Evolutionary conservation across 2,113 vertebrate species (phyloP), one percentile per base, ranked within the genome.

Genomic region (Hydrochoerus hydrochaeris): DNA sequence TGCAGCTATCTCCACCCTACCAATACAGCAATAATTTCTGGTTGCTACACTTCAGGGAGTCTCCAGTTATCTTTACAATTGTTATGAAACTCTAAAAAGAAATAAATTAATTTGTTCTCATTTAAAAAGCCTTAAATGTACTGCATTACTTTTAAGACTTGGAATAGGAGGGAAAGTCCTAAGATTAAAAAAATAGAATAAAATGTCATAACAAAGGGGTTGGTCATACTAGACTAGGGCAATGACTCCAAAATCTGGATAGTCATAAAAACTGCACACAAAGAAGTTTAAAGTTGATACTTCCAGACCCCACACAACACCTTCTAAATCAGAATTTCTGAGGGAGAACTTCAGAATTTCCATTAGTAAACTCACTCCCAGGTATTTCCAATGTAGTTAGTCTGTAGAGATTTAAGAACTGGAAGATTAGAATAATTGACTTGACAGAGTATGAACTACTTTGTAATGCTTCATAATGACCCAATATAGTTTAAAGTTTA

Each of bases 61-160:
- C 63, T 87, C 26, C n/a, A 80, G 12, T 77, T 89, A 91, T 54
- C 90, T 85, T 95, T 90, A 73, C 5, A 90, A 88, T 14, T 82
- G 24, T 58, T 54, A 54, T 60, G 7, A 67, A 85, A 94, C 28
- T 35, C 26, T 71, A 71, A 90, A 89, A 91, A 60, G 92, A 91
- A 85, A 89, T 90, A 89, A 26, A 38, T 87, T 91, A 85, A 69
- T 24, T 92, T 96, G 11, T 26, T 89, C 22, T 96, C n/a, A 75
- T 93, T n/a, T 22, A 44, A 75, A 96, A 58, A 54, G 10, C 16
- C 22, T 78, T 73, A 77, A 82, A 60, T 78, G 4, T 82, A 24
- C 7, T 78, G 32, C 78, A 5, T 85, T 97, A 67, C 57, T 46
- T 82, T 88, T 69, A 90, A n/a, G 32, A 85, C 19, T 12, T 71